These are phyloP conservation scores for Actinemys pallida DNA, from an alignment of 2,113 vertebrate species.

Conservation along the genomic window DNA sequence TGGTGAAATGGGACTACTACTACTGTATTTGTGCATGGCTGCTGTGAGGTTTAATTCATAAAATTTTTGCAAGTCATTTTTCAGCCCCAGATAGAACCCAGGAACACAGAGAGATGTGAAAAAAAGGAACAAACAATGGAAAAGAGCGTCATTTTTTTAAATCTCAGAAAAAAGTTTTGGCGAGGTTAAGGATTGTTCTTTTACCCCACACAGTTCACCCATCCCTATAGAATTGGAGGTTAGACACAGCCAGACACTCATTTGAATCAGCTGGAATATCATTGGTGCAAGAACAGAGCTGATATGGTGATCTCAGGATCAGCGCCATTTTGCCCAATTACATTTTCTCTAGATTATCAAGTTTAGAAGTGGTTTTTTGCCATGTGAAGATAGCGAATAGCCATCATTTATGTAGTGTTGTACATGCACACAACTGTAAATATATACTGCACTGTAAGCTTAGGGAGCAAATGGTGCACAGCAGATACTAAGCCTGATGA, in stretches of 20 bases:
- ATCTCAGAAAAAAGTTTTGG: constrained; percentile 1
- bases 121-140: constrained; percentile 26
- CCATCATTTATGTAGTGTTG: neutral
- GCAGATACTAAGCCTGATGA: neutral
- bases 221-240: neutral
- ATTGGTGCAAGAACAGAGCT: neutral
- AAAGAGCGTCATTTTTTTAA: constrained; percentile 47
- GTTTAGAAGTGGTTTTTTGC: constrained; percentile 4
- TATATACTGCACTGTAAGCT: fast-evolving
- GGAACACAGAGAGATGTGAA: constrained; percentile 59
- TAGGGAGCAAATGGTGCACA: neutral
- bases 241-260: neutral
- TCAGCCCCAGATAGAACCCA: neutral
- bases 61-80: neutral
- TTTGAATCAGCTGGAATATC: constrained; percentile 9
- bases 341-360: neutral
- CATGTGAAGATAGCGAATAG: neutral
- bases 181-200: neutral
- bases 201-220: constrained; percentile 7
- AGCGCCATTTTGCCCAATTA: neutral
- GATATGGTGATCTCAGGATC: neutral
- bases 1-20: neutral
- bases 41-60: neutral
- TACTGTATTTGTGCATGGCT: neutral
- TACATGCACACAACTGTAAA: neutral